Percentiles rank a stretch among this genome's conserved stretches.
phyloP scores from a whole-genome alignment of 2,113 vertebrate genomes.

The Beaufortia kweichowensis region DNA sequence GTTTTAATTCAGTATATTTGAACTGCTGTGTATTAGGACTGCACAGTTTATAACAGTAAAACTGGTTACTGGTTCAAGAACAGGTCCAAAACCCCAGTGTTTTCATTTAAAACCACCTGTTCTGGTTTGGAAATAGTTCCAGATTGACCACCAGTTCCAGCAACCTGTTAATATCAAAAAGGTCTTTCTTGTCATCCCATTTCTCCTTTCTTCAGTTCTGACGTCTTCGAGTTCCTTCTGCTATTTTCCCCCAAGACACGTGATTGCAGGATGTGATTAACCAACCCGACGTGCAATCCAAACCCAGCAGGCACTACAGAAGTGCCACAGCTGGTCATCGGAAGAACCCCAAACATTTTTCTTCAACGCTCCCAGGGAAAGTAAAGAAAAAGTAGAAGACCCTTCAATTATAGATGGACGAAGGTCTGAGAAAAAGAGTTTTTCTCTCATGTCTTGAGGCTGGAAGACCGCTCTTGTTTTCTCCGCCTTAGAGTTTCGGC shows the following conservation, averaged over 20 bases:
- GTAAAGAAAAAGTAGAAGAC: conserved; percentile 33
- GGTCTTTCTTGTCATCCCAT: neutral
- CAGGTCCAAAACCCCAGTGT: no score
- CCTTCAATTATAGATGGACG: conserved; percentile 23
- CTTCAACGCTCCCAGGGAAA: conserved; percentile 1
- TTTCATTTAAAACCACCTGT: no score
- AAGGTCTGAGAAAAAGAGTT: conserved; percentile 40
- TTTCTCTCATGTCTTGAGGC: conserved; percentile 47
- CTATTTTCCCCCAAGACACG: conserved; percentile 21
- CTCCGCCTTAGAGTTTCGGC: conserved; percentile 44
- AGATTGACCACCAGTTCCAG: no score
- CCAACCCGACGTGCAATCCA: conserved; percentile 47
- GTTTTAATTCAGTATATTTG: no score
- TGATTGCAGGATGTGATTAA: conserved; percentile 39
- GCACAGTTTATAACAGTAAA: no score
- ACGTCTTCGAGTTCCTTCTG: neutral
- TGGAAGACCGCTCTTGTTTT: conserved; percentile 40
- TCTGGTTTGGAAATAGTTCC: no score
- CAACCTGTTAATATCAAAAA: no score
- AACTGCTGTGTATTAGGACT: no score
- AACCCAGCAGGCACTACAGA: conserved; percentile 22
- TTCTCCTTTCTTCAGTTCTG: neutral
- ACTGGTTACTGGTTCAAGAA: no score
- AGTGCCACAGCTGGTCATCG: conserved; percentile 30
- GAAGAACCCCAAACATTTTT: conserved; percentile 49